Evolutionary conservation across 2,888 invertebrate species (phyloP).

Genomic region (Chalcosyrphus nemorum): DNA sequence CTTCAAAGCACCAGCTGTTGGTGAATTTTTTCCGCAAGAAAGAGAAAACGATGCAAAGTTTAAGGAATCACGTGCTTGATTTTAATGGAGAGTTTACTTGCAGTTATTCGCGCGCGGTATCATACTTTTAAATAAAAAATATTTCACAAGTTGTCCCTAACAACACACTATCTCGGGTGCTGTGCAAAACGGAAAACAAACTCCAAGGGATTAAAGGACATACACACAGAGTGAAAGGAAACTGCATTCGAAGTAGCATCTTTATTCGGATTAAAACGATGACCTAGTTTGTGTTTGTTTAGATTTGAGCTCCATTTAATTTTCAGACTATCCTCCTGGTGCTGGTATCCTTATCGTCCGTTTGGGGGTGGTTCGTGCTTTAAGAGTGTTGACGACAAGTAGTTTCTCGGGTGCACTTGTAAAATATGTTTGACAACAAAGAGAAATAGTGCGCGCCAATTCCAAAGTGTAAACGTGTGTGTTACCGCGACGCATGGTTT

Average conservation of each 20-base stretch:
- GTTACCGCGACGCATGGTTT: conserved; percentile 13
- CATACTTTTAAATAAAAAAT: conserved; percentile 21
- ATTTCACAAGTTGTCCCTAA: conserved; percentile 19
- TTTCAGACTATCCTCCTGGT: conserved; percentile 46
- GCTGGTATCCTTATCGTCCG: conserved; percentile 11
- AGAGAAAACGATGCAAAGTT: conserved; percentile 51
- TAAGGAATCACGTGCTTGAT: conserved; percentile 55
- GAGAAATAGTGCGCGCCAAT: conserved; percentile 33
- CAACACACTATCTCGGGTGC: conserved; percentile 25
- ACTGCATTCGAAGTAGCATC: conserved; percentile 50
- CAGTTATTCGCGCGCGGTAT: conserved; percentile 51
- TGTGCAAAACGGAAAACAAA: conserved; percentile 27
- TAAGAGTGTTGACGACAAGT: conserved; percentile 51
- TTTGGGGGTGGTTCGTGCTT: conserved; percentile 12
- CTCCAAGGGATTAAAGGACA: conserved; percentile 47
- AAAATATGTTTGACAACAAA: conserved; percentile 30
- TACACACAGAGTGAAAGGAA: conserved; percentile 46
- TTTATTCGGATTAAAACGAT: conserved; percentile 68
- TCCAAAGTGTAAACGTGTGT: not conserved
- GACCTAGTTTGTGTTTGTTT: conserved; percentile 70
- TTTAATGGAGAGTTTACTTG: conserved; percentile 53
- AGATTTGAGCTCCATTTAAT: conserved; percentile 58
- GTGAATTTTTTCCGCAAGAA: conserved; percentile 25
- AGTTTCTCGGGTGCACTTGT: conserved; percentile 12
- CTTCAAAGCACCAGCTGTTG: conserved; percentile 48